Base-by-base conservation (phyloP, 2,113 vertebrate genomes). In the Aegotheles bennettii region DNA sequence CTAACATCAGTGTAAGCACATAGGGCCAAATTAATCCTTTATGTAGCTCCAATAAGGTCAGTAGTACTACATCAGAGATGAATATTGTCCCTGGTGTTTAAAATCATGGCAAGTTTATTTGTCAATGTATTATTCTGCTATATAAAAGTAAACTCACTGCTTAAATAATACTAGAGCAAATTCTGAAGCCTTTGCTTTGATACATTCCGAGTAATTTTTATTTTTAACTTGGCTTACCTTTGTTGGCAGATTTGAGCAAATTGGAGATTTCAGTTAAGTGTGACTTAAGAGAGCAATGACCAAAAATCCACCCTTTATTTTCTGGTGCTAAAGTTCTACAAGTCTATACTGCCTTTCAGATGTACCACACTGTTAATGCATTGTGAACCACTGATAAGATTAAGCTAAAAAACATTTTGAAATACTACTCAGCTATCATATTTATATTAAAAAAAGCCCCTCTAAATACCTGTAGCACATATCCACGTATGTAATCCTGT, bases 401-500 rank as follows among this genome's bases (percentile, higher is more conserved):
- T 53, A 76, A 59, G 31, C 31, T 43, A 70, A 35, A 86, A 67
- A 89, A 31, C 14, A 35, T 54, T 81, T 51, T 7, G 13, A 84
- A 76, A 71, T 71, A 45, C 10, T 31, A 61, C 24, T 60, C 50
- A 76, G 51, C 18, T 26, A 47, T n/a, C 53, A 20, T 15, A 74
- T 60, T 73, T 56, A 12, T 48, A 65, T 59, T 68, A 6, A 10
- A 86, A 89, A 93, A 74, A n/a, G 13, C 6, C 20, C 31, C 28
- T 63, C 53, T 65, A 73, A 28, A 23, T 97, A 98, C 99, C 99
- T 99, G 99, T 17, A 99, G 98, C 53, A 99, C 99, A 7, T 99
- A 99, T 96, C 99, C 99, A 47, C 99, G 99, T 75, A 99, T 99
- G 89, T 99, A 99, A 97, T 99, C 99, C 97, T 99, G 99, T 17